These are phyloP conservation scores for Pituophis catenifer DNA, from an alignment of 2,113 vertebrate genomes.

Conservation along the genomic window DNA sequence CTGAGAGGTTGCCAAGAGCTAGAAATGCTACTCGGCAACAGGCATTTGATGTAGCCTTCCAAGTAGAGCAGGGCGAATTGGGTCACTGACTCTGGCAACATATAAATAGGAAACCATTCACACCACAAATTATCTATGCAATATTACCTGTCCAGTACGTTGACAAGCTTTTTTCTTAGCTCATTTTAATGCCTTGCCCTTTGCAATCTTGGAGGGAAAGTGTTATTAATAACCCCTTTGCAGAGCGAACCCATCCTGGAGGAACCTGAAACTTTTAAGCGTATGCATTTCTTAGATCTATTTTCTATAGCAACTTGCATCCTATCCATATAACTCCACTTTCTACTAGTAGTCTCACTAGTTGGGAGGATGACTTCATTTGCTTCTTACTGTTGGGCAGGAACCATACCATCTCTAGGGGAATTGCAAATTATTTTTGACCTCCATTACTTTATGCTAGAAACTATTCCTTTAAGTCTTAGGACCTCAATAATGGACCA, in stretches of 20 bases:
- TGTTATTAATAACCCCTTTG: background rate
- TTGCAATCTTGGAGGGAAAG: background rate
- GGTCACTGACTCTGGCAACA: background rate
- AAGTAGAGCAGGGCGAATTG: background rate
- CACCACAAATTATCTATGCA: background rate
- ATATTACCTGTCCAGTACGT: background rate
- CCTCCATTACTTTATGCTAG: background rate
- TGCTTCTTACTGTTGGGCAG: background rate
- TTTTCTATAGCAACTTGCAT: background rate
- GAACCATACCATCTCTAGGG: background rate
- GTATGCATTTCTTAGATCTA: background rate
- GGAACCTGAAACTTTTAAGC: background rate
- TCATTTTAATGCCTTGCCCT: background rate
- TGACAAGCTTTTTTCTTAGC: background rate
- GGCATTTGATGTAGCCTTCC: background rate
- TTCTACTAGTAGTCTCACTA: background rate
- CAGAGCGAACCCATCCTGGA: background rate
- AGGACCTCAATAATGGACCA: background rate
- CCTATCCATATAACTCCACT: background rate
- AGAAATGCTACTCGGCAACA: background rate
- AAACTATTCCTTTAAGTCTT: background rate
- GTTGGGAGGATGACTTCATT: background rate
- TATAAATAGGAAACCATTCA: background rate
- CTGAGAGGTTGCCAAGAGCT: background rate
- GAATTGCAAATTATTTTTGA: background rate